Evolutionary conservation across 2,888 invertebrate genomes (phyloP), one percentile per base, ranked within the genome.

Genomic region (Noctua janthe): DNA sequence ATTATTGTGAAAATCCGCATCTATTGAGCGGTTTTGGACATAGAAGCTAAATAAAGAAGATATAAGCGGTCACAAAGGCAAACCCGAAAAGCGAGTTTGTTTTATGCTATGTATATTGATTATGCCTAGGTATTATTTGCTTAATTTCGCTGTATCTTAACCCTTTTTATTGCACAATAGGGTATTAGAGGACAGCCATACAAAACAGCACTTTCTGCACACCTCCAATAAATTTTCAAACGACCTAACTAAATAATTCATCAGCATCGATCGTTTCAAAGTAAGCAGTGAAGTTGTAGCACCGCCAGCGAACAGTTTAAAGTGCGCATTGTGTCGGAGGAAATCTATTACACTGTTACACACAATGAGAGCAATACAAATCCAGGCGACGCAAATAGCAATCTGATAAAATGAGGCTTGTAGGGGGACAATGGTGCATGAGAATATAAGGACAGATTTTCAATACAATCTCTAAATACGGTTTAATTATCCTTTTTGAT

Each of bases 311-410:
- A 74, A 62, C 78, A 73, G 75, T 73, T 83, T 80, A 87, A 84
- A 84, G 29, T 67, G 62, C 69, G 83, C 77, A 73, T 84, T 87
- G 72, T 81, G 51, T 49, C 64, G 75, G 81, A 84, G 84, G 85
- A 83, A 87, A 87, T 80, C 73, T 80, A 85, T 87, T 87, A 85
- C 71, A 77, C 73, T 79, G 84, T 86, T 87, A 84, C 71, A 78
- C 77, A 82, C 86, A 86, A 87, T 82, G 78, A 83, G 82, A 84
- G 78, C 87, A 87, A 82, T 83, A 87, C 85, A 90, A 86, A 88
- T 88, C 86, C 74, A 85, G 72, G 67, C 78, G 86, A 88, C 87
- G 87, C 82, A 89, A 90, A 90, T 89, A 86, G 84, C 89, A 84
- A 87, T 91, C 87, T 83, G 88, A 88, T 88, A 85, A 88, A 90